A percentile compares a stretch with the other conserved stretches of the same genome.
Evolutionary conservation across 2,797 vertebrate species (phyloP).

Genomic region (Kryptopterus vitreolus): DNA sequence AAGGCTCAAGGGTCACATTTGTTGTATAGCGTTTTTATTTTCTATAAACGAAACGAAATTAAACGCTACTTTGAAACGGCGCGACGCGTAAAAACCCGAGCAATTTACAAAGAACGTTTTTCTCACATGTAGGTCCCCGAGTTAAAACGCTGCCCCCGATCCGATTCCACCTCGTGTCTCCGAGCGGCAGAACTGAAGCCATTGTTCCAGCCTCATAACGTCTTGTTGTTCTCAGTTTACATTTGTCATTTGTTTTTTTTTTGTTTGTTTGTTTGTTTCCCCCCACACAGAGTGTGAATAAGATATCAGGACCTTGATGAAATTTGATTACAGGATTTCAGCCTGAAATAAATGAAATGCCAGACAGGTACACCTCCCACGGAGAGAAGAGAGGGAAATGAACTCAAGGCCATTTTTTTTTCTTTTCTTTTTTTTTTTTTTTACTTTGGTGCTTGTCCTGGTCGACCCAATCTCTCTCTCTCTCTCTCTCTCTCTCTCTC

Average conservation of each 20-base stretch:
- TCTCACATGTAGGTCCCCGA: not conserved
- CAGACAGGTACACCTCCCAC: slow-evolving; percentile 16
- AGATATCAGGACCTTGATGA: slow-evolving; percentile 38
- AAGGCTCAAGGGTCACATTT: not conserved
- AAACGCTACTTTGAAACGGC: too few relatives aligned
- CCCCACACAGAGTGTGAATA: slow-evolving; percentile 27
- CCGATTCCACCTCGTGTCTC: not conserved
- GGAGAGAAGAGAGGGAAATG: not conserved
- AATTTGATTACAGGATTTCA: slow-evolving; percentile 42
- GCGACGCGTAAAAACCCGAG: too few relatives aligned
- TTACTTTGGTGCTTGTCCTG: slow-evolving; percentile 47
- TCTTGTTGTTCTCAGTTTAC: not conserved
- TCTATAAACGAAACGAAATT: too few relatives aligned
- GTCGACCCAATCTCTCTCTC: not conserved
- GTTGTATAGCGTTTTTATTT: not conserved
- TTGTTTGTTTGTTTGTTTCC: too few relatives aligned
- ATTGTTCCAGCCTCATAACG: not conserved
- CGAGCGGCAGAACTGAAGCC: not conserved
- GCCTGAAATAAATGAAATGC: slow-evolving; percentile 47
- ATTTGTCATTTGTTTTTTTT: slow-evolving; percentile 32
- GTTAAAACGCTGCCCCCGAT: not conserved
- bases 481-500: not conserved
- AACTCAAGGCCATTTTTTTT: not conserved
- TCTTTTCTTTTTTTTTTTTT: too few relatives aligned
- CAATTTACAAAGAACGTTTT: not conserved